Evolutionary conservation across 1,140 invertebrate species (phyloP).

Genomic region (Pantala flavescens): DNA sequence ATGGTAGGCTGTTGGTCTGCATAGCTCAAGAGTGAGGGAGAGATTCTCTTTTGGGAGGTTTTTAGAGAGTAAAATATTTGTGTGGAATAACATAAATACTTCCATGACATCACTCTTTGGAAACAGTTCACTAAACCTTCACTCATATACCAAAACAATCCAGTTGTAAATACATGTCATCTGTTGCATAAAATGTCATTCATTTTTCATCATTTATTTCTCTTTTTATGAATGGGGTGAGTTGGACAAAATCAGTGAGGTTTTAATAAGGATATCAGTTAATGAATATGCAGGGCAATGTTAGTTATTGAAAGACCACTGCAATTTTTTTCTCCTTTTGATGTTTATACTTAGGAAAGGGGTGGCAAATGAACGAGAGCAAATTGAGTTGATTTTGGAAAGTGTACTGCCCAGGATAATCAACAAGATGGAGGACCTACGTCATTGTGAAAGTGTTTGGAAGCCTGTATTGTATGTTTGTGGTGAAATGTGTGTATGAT

Average conservation of each 20-base stretch:
- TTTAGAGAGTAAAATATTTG: background rate
- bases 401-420: background rate
- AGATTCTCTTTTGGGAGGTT: background rate
- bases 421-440: background rate
- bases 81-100: background rate
- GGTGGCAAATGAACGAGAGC: background rate
- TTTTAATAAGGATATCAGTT: background rate
- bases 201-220: background rate
- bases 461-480: slow-evolving; percentile 9
- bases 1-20: background rate
- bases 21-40: background rate
- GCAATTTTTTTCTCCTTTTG: slow-evolving; percentile 10
- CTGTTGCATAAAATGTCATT: background rate
- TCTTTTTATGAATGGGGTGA: background rate
- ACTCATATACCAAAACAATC: background rate
- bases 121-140: background rate
- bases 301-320: background rate
- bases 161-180: background rate
- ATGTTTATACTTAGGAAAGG: slow-evolving; percentile 6
- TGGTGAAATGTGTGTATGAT: slow-evolving; percentile 1
- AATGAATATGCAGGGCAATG: background rate
- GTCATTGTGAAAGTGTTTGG: background rate
- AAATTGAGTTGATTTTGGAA: background rate
- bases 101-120: background rate
- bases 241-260: background rate